Evolutionary conservation across 2,888 invertebrate species (phyloP), one percentile per base, ranked within the genome.

Genomic region (Lamproptera curius): DNA sequence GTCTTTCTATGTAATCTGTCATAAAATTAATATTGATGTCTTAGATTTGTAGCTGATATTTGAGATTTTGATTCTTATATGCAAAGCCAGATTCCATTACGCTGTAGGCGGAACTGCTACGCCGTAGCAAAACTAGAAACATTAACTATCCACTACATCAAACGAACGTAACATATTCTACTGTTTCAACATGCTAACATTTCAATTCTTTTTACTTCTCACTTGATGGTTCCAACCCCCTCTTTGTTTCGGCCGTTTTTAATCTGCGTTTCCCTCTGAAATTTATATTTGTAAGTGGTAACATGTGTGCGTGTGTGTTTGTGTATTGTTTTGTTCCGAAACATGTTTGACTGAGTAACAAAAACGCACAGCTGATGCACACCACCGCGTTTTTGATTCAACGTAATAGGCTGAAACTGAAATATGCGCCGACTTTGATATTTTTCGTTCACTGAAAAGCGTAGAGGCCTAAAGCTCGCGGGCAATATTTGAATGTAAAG

Each of bases 171-270:
- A 20, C 41, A 47, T 37, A 42, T 42, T 42, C 47, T 47, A 41
- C 26, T 15, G 10, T 41, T 46, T 20, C n/a, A 23, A 14, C 11
- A 37, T 16, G 38, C 16, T 16, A 48, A 23, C 38, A 23, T 45
- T 42, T 48, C 41, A 28, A 38, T 35, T 26, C 38, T 51, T 42
- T 33, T 47, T 51, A 34, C 41, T 47, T 44, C 38, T 45, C 28
- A 38, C 31, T 42, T 33, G 47, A 47, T 16, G 42, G 37, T 2
- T 16, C 23, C 14, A 28, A n/a, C n/a, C 6, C 40, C 34, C 5
- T 13, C 41, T 47, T 47, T 47, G 47, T 47, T 33, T 37, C 20
- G 16, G 37, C 42, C 42, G 17, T 42, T 47, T 42, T 47, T 42
- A 42, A 47, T 47, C 42, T 42, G 20, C 36, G 46, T 37, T 46